These are phyloP conservation scores for Amphilophus citrinellus DNA, from an alignment of 2,113 vertebrate genomes.

Conservation along the genomic window DNA sequence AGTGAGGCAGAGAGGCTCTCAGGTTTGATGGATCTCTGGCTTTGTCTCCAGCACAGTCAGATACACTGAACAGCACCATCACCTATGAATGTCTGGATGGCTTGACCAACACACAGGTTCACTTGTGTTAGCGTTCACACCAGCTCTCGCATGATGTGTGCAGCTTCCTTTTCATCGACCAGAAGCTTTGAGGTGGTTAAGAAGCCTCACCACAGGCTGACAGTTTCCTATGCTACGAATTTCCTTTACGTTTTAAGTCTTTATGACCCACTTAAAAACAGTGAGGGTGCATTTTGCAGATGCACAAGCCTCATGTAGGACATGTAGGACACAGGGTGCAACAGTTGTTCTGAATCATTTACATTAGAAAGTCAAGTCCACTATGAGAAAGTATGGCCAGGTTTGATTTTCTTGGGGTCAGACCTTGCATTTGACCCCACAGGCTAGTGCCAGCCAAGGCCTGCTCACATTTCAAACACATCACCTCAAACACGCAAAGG, in stretches of 20 bases:
- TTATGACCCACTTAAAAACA: conserved; percentile 30
- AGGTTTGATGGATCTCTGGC: neutral
- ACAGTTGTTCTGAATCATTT: conserved; percentile 36
- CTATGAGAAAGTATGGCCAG: conserved; percentile 8
- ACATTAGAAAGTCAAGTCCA: conserved; percentile 44
- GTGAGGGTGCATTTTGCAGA: neutral
- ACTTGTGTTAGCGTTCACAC: neutral
- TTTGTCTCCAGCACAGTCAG: conserved; percentile 21
- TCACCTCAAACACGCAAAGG: conserved; percentile 42
- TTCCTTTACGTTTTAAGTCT: conserved; percentile 5
- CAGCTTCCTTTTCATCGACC: conserved; percentile 14
- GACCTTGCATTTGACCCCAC: conserved; percentile 35
- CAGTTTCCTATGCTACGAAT: conserved; percentile 9
- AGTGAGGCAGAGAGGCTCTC: neutral
- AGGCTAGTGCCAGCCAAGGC: conserved; percentile 48
- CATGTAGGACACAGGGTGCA: neutral
- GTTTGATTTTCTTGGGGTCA: conserved; percentile 41
- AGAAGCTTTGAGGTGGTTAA: conserved; percentile 30
- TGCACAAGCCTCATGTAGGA: neutral
- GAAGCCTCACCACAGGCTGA: neutral
- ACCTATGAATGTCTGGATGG: neutral
- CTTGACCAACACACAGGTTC: neutral
- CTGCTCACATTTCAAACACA: conserved; percentile 59
- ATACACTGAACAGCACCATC: neutral
- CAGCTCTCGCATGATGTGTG: neutral